Conservation (phyloP, 2,113 vertebrate species). For the Carassius carassius region DNA sequence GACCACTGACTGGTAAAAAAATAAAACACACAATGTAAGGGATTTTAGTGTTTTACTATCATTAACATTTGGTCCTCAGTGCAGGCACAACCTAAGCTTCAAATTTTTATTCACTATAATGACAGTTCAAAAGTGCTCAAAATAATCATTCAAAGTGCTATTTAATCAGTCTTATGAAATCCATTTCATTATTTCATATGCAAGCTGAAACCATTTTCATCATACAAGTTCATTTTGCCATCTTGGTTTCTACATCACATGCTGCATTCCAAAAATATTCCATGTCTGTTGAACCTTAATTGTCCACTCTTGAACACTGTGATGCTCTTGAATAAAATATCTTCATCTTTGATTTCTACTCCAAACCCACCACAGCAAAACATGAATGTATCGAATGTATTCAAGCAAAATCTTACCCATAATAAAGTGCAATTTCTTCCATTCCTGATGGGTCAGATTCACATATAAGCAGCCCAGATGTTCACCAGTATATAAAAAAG, state of each 20-base stretch:
- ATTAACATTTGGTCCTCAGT: neutral
- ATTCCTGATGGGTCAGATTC: constrained; percentile 1
- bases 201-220: neutral
- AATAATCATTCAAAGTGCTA: neutral
- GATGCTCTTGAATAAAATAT: neutral
- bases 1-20: too few species aligned
- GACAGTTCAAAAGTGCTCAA: neutral
- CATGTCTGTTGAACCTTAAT: neutral
- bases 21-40: neutral
- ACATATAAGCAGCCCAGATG: too few species aligned
- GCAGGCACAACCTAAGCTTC: neutral
- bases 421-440: neutral
- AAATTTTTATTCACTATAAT: neutral
- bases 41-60: neutral
- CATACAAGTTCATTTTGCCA: neutral
- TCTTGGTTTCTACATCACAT: neutral
- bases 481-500: neutral
- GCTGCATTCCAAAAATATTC: neutral
- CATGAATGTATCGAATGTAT: neutral
- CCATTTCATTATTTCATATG: neutral
- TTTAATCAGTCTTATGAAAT: neutral
- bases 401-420: constrained; percentile 23
- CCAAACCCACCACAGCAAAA: neutral
- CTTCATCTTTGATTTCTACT: neutral
- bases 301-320: neutral